These are phyloP conservation scores for Probaryconus sp. DNA, from an alignment of 1,140 invertebrate species.

Conservation along the genomic window DNA sequence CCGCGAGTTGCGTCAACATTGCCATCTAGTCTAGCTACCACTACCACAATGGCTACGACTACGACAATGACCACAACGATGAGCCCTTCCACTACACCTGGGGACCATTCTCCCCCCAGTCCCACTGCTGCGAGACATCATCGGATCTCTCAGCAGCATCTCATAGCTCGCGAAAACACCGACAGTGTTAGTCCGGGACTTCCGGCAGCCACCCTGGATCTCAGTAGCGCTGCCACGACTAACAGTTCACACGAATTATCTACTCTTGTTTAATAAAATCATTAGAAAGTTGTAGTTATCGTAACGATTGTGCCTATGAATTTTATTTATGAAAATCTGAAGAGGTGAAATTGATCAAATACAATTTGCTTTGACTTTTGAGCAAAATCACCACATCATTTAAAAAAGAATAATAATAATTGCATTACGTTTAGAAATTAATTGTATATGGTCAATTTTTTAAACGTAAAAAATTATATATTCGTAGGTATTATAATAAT, in stretches of 20 bases:
- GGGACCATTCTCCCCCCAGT: constrained; percentile 74
- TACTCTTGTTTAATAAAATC: constrained; percentile 78
- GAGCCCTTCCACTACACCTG: constrained; percentile 72
- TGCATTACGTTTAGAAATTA: too few species aligned
- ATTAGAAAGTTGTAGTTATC: too few species aligned
- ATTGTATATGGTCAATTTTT: too few species aligned
- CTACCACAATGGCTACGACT: constrained; percentile 77
- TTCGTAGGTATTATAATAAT: too few species aligned
- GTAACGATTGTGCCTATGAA: too few species aligned
- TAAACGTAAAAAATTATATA: too few species aligned
- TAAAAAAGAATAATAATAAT: too few species aligned
- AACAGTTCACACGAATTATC: constrained; percentile 84
- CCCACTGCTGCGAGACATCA: constrained; percentile 69
- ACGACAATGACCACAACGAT: constrained; percentile 69
- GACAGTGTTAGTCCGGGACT: constrained; percentile 82
- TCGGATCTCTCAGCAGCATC: constrained; percentile 68
- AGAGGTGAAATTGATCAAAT: too few species aligned
- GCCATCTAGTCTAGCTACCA: constrained; percentile 53
- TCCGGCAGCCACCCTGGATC: constrained; percentile 81
- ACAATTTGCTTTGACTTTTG: too few species aligned
- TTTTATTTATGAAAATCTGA: too few species aligned
- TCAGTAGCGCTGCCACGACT: constrained; percentile 83
- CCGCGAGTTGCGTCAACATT: constrained; percentile 71
- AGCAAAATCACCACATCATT: too few species aligned
- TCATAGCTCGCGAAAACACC: constrained; percentile 77